phyloP scores from a whole-genome alignment of 2,888 invertebrate species.

The Tipula unca region DNA sequence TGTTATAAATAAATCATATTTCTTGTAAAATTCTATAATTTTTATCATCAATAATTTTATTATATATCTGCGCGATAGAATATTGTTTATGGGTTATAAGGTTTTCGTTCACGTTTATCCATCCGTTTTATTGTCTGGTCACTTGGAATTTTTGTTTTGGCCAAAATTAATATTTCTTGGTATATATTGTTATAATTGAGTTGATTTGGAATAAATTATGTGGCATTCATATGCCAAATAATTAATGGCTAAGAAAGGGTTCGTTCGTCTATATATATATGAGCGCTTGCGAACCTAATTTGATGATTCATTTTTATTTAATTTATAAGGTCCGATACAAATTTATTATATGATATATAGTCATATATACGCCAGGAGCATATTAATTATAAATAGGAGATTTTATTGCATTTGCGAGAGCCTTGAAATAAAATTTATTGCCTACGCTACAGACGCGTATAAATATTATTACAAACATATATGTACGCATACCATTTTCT shows the following conservation, averaged over 20 bases:
- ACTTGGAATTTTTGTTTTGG: neutral
- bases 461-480: neutral
- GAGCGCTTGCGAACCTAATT: neutral
- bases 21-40: neutral
- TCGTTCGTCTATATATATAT: neutral
- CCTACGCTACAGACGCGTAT: neutral
- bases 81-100: neutral
- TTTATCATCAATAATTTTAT: constrained; percentile 2
- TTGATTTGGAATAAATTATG: neutral
- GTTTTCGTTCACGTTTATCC: neutral
- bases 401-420: too few relatives aligned
- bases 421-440: neutral
- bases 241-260: neutral
- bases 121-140: neutral
- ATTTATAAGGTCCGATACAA: neutral
- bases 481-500: neutral
- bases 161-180: neutral
- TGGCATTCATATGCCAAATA: neutral
- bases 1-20: neutral
- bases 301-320: neutral
- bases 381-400: neutral
- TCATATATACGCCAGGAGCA: neutral
- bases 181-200: neutral
- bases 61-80: neutral
- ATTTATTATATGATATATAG: neutral